These are phyloP conservation scores for Pseudomyrmex flavicornis DNA, from an alignment of 1,140 invertebrate species.

Conservation along the genomic window DNA sequence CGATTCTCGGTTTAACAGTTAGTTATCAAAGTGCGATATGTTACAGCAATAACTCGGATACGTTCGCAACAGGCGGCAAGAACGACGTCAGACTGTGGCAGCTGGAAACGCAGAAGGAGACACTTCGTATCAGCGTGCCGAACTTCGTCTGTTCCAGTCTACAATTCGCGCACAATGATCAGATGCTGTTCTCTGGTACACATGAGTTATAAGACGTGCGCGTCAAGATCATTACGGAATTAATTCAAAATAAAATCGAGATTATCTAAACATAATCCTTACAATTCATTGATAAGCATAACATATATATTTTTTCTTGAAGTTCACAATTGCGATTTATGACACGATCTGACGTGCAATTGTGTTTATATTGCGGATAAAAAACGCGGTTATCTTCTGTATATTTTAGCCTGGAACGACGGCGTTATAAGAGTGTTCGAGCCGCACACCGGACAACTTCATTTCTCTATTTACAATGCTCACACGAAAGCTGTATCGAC, in stretches of 20 bases:
- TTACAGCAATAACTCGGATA: constrained; percentile 90
- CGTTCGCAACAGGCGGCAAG: constrained; percentile 94
- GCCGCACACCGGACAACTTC: constrained; percentile 91
- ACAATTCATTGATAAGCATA: too few relatives aligned
- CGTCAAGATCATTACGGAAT: background rate
- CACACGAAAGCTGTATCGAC: constrained; percentile 95
- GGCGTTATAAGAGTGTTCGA: constrained; percentile 94
- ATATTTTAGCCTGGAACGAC: constrained; percentile 92
- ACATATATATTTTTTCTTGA: too few relatives aligned
- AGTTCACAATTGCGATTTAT: background rate
- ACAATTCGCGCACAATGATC: constrained; percentile 91
- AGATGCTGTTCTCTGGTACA: constrained; percentile 90
- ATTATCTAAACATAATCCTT: too few relatives aligned
- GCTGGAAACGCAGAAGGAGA: constrained; percentile 90
- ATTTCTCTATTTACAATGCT: constrained; percentile 93
- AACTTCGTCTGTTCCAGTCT: constrained; percentile 94
- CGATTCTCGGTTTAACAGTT: background rate
- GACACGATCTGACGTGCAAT: background rate
- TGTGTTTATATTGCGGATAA: background rate
- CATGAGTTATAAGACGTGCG: background rate
- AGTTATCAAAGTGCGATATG: constrained; percentile 31
- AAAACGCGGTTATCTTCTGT: background rate
- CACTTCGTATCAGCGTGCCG: constrained; percentile 92
- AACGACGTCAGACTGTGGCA: constrained; percentile 95
- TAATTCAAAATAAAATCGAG: background rate